A percentile compares a stretch with the other conserved stretches of the same genome.
These are phyloP conservation scores for Merops nubicus DNA, from an alignment of 2,113 vertebrate species.

Conservation along the genomic window DNA sequence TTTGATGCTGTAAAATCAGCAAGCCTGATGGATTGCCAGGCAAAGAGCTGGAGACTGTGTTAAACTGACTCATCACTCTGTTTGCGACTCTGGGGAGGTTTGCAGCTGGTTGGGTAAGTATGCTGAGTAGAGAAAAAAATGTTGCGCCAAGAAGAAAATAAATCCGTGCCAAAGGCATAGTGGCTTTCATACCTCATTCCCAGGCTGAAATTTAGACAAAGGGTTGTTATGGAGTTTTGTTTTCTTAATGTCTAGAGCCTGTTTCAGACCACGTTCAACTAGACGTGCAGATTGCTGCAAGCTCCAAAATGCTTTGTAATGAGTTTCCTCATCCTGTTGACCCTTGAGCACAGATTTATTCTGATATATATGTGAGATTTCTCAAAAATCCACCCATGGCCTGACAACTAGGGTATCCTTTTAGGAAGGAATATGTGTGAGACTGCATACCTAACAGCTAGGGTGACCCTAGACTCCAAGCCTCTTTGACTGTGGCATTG, in stretches of 20 bases:
- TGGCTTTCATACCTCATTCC: slow-evolving; percentile 40
- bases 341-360: not conserved
- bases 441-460: not conserved
- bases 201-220: slow-evolving; percentile 54
- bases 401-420: not conserved
- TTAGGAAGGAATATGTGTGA: not conserved
- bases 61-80: slow-evolving; percentile 39
- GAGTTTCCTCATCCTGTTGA: not conserved
- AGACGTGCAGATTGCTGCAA: not conserved
- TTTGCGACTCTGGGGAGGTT: not conserved
- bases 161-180: not conserved
- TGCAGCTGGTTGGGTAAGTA: slow-evolving; percentile 39
- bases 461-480: not conserved
- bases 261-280: not conserved
- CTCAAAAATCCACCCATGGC: not conserved
- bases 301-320: not conserved
- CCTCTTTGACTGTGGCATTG: not conserved
- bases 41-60: not conserved
- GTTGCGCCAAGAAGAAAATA: slow-evolving; percentile 27
- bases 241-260: slow-evolving; percentile 4
- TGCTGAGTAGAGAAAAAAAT: not conserved
- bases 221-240: not conserved
- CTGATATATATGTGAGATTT: not conserved
- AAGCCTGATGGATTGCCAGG: not conserved
- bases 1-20: not conserved